phyloP scores from a whole-genome alignment of 2,888 invertebrate genomes.

The Ptilodon capucinus region DNA sequence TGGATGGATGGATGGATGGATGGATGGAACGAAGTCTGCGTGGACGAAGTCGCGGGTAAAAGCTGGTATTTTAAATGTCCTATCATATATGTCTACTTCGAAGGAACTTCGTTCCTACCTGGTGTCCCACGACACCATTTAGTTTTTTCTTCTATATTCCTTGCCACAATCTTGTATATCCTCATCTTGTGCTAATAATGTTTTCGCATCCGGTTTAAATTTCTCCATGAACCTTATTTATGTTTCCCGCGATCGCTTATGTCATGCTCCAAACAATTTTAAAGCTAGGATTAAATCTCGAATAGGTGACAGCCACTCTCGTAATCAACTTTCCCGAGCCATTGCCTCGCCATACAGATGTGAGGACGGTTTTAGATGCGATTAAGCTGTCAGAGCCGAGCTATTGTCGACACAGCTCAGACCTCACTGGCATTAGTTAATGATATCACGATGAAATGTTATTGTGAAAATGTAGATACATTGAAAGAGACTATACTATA shows the following conservation, averaged over 20 bases:
- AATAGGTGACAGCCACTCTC: slow-evolving; percentile 72
- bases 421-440: slow-evolving; percentile 4
- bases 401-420: slow-evolving; percentile 46
- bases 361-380: slow-evolving; percentile 71
- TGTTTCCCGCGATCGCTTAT: slow-evolving; percentile 10
- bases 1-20: no score
- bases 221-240: not conserved
- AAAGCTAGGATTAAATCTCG: slow-evolving; percentile 66
- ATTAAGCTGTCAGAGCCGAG: slow-evolving; percentile 68
- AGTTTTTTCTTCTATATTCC: no score
- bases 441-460: not conserved
- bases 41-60: no score
- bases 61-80: no score
- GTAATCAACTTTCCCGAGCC: slow-evolving; percentile 78
- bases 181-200: no score
- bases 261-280: slow-evolving; percentile 30
- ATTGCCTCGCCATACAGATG: slow-evolving; percentile 65
- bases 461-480: not conserved
- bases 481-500: no score
- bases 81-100: no score
- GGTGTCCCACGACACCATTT: no score
- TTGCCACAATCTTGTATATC: no score
- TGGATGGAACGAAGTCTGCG: no score
- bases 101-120: no score
- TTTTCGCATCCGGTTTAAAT: no score